Conservation (phyloP, 2,113 vertebrate genomes). For the Willisornis vidua region DNA sequence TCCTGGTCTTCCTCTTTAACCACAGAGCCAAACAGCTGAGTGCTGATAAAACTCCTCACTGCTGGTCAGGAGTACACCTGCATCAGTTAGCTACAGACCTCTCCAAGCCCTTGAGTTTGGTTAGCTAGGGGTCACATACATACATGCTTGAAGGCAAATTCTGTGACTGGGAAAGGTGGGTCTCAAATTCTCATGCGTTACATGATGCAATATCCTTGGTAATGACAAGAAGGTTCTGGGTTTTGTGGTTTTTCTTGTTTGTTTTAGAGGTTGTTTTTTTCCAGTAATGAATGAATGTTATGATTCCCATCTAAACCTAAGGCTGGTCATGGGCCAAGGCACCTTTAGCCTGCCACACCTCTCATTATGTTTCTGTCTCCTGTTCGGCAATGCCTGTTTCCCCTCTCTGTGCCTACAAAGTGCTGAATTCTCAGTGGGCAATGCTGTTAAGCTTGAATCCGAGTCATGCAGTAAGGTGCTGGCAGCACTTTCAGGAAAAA, state of each 20-base stretch:
- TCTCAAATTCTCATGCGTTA: not conserved
- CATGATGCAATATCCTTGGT: not conserved
- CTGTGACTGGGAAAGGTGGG: not conserved
- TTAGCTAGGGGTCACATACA: not conserved
- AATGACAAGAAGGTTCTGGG: not conserved
- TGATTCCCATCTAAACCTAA: not conserved
- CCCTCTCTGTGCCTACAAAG: not conserved
- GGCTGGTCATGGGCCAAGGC: not conserved
- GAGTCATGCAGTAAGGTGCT: not conserved
- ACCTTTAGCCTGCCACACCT: not conserved
- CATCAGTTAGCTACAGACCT: not conserved
- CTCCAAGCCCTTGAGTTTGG: not conserved
- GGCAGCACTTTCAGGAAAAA: conserved; percentile 56
- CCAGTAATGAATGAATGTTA: not conserved
- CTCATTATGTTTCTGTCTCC: not conserved
- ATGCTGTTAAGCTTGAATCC: not conserved
- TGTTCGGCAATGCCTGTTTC: not conserved
- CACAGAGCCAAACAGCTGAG: not conserved
- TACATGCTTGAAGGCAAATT: not conserved
- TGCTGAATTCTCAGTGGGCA: not conserved
- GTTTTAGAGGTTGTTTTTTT: not conserved
- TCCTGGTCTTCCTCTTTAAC: not conserved
- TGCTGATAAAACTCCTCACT: not conserved
- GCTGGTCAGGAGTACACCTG: not conserved
- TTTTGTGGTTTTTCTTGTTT: not conserved